Base-by-base conservation (phyloP, 2,113 vertebrate species). In the Mus pahari region DNA sequence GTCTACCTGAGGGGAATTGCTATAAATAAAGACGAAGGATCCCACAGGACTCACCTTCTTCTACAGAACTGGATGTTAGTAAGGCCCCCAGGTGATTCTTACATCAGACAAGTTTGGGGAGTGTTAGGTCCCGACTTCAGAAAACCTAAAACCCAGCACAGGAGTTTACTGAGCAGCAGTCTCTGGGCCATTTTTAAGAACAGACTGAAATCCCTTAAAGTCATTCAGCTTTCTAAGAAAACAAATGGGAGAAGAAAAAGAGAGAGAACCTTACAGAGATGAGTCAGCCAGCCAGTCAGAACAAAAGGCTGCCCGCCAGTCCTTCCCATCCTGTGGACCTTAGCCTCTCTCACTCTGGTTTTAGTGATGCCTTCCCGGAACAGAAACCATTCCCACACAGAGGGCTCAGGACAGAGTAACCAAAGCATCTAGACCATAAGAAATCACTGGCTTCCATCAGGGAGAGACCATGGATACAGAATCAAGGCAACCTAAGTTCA, bases 41-140 rank as follows among this genome's bases (percentile, higher is more conserved):
- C 71, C 89, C 39, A 81, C 22, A 64, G 68, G 48, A 71, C 62
- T 42, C 22, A 91, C 0, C 71, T 58, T 58, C 39, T 87, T 39
- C 75, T 17, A 17, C 77, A 82, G 93, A 92, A 96, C 89, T 81
- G 64, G 82, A 81, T 68, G 48, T 74, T 94, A 97, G 92, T 89
- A 87, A 92, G 60, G 39, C 48, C 31, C 10, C 31, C 48, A 62
- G 71, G 79, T 64, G 60, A 75, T 86, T 86, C 42, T 64, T 82
- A 42, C 3, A 26, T n/a, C 88, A 73, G 62, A 55, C 1, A 39
- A 92, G 64, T 48, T n/a, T 84, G 86, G 50, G 28, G 84, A 36
- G 45, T 36, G 11, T 13, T 89, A 86, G 94, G 82, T 82, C 53
- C 81, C 28, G n/a, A 28, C 77, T 96, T 91, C 68, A 68, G 97